A percentile compares a stretch with the other conserved stretches of the same genome.
These are phyloP conservation scores for Hemicordylus capensis DNA, from an alignment of 2,113 vertebrate genomes.

Conservation along the genomic window DNA sequence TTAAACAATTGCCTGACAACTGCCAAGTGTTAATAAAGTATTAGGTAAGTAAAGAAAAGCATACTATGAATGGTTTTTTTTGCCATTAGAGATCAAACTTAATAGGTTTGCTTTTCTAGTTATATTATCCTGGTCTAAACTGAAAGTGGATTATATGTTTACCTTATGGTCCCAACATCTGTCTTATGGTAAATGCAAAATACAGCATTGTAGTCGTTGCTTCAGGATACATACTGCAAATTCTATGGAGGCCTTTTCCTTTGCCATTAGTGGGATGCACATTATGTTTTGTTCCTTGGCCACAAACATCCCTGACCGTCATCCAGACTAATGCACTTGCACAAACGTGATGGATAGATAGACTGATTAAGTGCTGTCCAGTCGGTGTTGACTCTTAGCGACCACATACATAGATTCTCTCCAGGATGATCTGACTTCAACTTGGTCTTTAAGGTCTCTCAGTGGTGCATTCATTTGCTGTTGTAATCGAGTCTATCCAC, in stretches of 20 bases:
- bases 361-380: too few relatives aligned
- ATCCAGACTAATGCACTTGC: too few relatives aligned
- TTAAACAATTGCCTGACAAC: neutral
- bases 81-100: neutral
- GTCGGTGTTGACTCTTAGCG: too few relatives aligned
- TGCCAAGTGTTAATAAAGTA: neutral
- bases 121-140: neutral
- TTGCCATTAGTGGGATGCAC: neutral
- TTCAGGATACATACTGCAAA: neutral
- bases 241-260: neutral
- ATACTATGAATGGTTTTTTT: neutral
- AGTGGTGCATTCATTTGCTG: too few relatives aligned
- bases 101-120: neutral
- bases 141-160: neutral
- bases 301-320: too few relatives aligned
- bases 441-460: too few relatives aligned
- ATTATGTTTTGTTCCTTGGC: neutral
- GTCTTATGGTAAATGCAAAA: neutral
- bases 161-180: neutral
- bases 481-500: too few relatives aligned
- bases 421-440: too few relatives aligned
- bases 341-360: too few relatives aligned
- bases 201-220: neutral
- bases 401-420: too few relatives aligned
- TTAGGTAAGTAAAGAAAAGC: neutral